These are phyloP conservation scores for Alexandromys fortis DNA, from an alignment of 2,113 vertebrate genomes.

Conservation along the genomic window DNA sequence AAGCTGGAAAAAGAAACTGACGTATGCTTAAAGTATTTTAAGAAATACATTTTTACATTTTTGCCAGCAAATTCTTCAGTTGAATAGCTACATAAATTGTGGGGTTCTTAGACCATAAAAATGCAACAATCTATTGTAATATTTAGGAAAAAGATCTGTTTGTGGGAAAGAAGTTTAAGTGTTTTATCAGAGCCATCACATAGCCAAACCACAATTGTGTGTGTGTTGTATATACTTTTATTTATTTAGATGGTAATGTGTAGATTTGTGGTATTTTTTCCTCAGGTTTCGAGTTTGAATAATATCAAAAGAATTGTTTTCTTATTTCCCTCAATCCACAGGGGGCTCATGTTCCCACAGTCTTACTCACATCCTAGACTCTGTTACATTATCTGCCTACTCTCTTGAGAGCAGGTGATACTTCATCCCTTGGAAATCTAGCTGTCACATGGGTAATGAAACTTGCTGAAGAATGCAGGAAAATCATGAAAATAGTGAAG, in stretches of 20 bases:
- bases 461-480: constrained; percentile 48
- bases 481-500: constrained; percentile 25
- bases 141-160: constrained; percentile 20
- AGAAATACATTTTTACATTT: background rate
- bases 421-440: constrained; percentile 17
- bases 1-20: background rate
- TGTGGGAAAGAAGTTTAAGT: constrained; percentile 20
- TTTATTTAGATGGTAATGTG: constrained; percentile 36
- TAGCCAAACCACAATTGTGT: background rate
- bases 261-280: constrained; percentile 44
- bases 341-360: constrained; percentile 26
- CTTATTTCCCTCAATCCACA: constrained; percentile 48
- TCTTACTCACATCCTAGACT: background rate
- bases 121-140: constrained; percentile 12
- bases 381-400: background rate
- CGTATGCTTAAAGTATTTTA: background rate
- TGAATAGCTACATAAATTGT: background rate
- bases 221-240: background rate
- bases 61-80: constrained; percentile 8
- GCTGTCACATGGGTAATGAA: constrained; percentile 45
- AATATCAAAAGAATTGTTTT: constrained; percentile 55
- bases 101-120: background rate
- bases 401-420: constrained; percentile 37
- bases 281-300: constrained; percentile 51
- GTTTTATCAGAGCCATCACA: constrained; percentile 54